A percentile compares a stretch with the other conserved stretches of the same genome.
Evolutionary conservation across 1,140 invertebrate species (phyloP).

Genomic region (Diorhabda elongata): DNA sequence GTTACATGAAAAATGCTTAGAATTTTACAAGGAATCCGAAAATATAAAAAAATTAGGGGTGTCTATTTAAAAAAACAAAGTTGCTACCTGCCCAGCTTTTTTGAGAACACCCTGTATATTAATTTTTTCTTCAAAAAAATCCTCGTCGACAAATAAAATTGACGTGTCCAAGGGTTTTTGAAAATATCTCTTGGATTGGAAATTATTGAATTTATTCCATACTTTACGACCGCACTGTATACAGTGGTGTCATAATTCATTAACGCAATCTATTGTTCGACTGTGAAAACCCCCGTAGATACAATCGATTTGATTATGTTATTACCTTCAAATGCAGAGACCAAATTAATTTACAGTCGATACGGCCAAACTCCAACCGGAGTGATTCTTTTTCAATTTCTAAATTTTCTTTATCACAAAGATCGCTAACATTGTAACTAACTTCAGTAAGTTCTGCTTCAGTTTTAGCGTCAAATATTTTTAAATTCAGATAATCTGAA

Average conservation of each 20-base stretch:
- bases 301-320: conserved; percentile 9
- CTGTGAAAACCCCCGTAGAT: neutral
- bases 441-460: conserved; percentile 46
- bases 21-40: too few relatives aligned
- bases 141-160: too few relatives aligned
- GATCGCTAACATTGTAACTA: conserved; percentile 59
- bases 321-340: conserved; percentile 72
- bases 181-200: too few relatives aligned
- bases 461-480: conserved; percentile 79
- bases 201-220: too few relatives aligned
- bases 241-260: neutral
- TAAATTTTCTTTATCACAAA: conserved; percentile 72
- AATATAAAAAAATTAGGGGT: too few relatives aligned
- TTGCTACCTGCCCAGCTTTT: too few relatives aligned
- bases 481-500: conserved; percentile 72
- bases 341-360: conserved; percentile 73
- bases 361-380: conserved; percentile 66
- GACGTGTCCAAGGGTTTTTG: too few relatives aligned
- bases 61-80: too few relatives aligned
- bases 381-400: conserved; percentile 74
- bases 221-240: too few relatives aligned
- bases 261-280: neutral
- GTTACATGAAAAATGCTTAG: too few relatives aligned
- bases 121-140: too few relatives aligned
- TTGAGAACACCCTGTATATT: too few relatives aligned